phyloP scores from a whole-genome alignment of 2,113 vertebrate species.

The Smithornis capensis region DNA sequence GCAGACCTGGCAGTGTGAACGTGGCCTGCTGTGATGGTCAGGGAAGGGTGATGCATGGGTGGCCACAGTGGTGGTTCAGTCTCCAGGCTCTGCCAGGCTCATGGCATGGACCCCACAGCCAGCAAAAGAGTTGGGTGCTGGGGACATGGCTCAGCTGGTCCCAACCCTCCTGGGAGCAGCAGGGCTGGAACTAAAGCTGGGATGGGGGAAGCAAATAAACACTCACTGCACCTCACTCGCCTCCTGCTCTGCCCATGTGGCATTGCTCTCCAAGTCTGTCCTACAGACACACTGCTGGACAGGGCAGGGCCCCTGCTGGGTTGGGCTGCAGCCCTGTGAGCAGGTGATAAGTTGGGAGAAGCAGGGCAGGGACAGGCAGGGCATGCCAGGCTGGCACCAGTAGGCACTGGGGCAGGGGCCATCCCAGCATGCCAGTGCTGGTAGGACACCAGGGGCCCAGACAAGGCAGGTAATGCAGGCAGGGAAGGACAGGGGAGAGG shows the following conservation, averaged over 20 bases:
- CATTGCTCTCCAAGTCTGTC: not conserved
- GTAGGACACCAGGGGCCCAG: not conserved
- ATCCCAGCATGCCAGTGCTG: not conserved
- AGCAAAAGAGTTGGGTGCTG: rapidly evolving
- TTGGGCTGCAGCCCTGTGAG: not conserved
- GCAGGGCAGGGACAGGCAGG: not conserved
- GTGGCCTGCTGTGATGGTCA: not conserved
- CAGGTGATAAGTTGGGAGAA: not conserved
- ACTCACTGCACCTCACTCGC: not conserved
- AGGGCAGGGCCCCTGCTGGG: not conserved
- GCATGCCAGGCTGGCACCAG: not conserved
- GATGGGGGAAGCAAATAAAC: slow-evolving; percentile 23
- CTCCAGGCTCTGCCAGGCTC: not conserved
- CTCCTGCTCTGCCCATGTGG: not conserved
- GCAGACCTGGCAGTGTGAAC: slow-evolving; percentile 17
- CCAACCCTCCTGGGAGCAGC: not conserved
- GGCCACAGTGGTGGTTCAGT: not conserved
- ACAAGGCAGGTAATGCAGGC: not conserved
- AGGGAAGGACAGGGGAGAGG: rapidly evolving
- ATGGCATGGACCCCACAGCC: rapidly evolving
- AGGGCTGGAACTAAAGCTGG: not conserved
- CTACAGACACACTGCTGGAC: rapidly evolving
- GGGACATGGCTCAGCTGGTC: not conserved
- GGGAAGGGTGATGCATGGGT: not conserved
- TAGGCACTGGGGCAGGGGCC: not conserved